phyloP scores from a whole-genome alignment of 2,888 invertebrate genomes.

The Archips xylosteana region DNA sequence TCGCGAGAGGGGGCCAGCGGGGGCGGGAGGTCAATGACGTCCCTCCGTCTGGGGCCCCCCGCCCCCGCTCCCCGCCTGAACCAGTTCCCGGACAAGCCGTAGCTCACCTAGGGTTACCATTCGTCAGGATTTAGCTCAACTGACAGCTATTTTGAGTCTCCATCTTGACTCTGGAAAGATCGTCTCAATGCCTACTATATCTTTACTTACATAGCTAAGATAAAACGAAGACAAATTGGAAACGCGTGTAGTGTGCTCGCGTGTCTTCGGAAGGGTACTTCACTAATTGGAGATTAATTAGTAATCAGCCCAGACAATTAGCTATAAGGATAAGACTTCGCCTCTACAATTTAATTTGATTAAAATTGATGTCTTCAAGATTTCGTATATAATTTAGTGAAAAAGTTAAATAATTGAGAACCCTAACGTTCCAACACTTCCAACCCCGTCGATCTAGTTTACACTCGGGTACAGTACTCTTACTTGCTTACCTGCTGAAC shows the following conservation, averaged over 20 bases:
- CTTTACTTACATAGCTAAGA: neutral
- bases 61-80: constrained; percentile 56
- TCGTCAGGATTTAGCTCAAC: constrained; percentile 30
- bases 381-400: neutral
- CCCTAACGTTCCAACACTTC: constrained; percentile 51
- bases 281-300: neutral
- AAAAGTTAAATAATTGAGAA: constrained; percentile 7
- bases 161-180: neutral
- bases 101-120: constrained; percentile 60
- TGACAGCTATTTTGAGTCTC: constrained; percentile 18
- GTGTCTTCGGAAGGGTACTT: neutral
- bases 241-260: neutral
- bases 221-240: neutral
- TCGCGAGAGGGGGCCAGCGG: constrained; percentile 61
- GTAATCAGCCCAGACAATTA: neutral
- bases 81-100: constrained; percentile 64
- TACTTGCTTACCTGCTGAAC: constrained; percentile 70
- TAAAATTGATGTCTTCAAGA: neutral
- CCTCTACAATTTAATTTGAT: neutral
- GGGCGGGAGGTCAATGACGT: constrained; percentile 81
- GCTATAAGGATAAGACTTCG: neutral
- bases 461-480: constrained; percentile 56
- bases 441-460: constrained; percentile 75
- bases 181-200: neutral
- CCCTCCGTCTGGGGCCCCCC: constrained; percentile 75